Evolutionary conservation across 2,797 vertebrate species (phyloP), one percentile per base, ranked within the genome.

Genomic region (Protonibea diacanthus): DNA sequence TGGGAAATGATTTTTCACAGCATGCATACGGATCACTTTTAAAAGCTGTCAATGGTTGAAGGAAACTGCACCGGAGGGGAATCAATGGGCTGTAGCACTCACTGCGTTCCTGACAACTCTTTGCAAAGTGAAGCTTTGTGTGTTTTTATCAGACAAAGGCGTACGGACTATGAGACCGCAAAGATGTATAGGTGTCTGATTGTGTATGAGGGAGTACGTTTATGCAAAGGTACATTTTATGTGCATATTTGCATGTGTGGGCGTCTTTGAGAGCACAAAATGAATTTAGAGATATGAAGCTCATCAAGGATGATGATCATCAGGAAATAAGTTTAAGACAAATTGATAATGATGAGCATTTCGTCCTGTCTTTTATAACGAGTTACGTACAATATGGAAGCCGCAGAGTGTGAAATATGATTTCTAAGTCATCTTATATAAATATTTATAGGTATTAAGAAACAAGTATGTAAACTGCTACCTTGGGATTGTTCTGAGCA

Each of bases 1-100:
- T 27, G 33, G 80, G 55, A 81, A 92, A 91, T 72, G 42, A 83
- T 85, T 81, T 90, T 78, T 91, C 86, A 66, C 83, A 90, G 83
- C 81, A 80, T 67, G 80, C 66, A 65, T 76, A 71, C 53, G 18
- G 62, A 67, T 80, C 62, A 45, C 33, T 81, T 80, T 71, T 63
- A 80, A 76, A 83, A 71, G 73, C 67, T 52, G 78, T 77, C 64
- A 77, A 14, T 40, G 57, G 38, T 65, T 55, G 11, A 79, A 38
- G 20, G 70, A 69, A 77, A 67, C 23, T 0, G 42, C 58, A 67
- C 56, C 71, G 51, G 42, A 44, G 51, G 49, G 49, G 29, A 85
- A 70, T 84, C 74, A 83, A 73, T 71, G 29, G 58, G 42, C 59
- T 45, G 18, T 13, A 64, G 42, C 63, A 21, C 74, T 71, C 20